Base-by-base conservation (phyloP, 1,140 invertebrate species). In the Bombus confusus region DNA sequence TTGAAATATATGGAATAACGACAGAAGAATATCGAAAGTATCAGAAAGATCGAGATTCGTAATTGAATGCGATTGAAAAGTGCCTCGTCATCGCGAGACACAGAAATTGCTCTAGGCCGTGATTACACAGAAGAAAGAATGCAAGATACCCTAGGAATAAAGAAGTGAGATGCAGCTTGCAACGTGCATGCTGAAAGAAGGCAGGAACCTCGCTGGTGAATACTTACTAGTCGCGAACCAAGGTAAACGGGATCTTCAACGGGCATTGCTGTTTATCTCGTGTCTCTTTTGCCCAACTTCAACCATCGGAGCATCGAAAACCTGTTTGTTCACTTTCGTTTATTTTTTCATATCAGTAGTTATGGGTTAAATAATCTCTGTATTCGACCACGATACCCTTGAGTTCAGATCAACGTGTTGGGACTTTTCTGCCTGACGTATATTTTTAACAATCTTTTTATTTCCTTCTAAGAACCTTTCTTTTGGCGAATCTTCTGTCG, bases 231-330 rank as follows among this genome's bases (percentile, higher is more conserved):
- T 13, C 10, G 18, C 0, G 66, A 28, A 22, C 76, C 83, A 84
- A 84, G 83, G 83, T 84, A 68, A 84, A 79, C 83, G 22, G 8
- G 75, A 47, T 84, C 39, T 64, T 84, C 43, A 84, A 78, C 22
- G 75, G 12, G 8, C 25, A 52, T 52, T 22, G 31, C 13, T 43
- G 47, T 71, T 71, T 71, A 22, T 34, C n/a, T 43, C 47, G 12
- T 4, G 28, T 6, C 62, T 62, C 81, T 77, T 83, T 76, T 25
- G 25, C 5, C 15, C 41, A 59, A 31, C 37, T 18, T 47, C 28
- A 12, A 52, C 2, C 3, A 3, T 10, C 39, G 28, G 9, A 34
- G 28, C 31, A n/a, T 3, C 37, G 12, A 1, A 39, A 52, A 66
- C 22, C 57, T 71, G 13, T 18, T 12, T 62, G 28, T 62, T n/a